Conservation (phyloP, 2,888 invertebrate genomes). For the Alloscopus bannaensis region DNA sequence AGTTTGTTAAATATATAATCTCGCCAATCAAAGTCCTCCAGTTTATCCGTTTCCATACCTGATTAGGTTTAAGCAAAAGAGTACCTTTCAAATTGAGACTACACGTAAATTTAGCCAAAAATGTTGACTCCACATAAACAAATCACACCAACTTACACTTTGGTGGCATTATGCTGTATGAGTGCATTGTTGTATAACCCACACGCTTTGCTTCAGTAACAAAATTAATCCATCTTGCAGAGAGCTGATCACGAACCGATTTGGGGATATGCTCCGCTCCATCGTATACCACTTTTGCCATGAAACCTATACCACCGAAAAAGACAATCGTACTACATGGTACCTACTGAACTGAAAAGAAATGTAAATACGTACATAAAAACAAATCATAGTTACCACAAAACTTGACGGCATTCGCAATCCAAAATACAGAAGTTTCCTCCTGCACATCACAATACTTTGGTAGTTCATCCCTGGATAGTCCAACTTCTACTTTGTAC, state of each 20-base stretch:
- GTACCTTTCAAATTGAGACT: too few species aligned
- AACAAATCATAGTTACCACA: constrained; percentile 63
- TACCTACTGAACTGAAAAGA: too few species aligned
- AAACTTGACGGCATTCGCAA: constrained; percentile 52
- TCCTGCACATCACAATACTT: constrained; percentile 51
- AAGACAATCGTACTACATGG: too few species aligned
- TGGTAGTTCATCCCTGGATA: constrained; percentile 41
- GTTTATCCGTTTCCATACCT: constrained; percentile 69
- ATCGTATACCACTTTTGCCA: constrained; percentile 60
- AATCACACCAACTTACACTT: constrained; percentile 33
- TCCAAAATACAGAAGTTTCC: constrained; percentile 52
- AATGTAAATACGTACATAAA: too few species aligned
- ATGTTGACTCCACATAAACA: neutral
- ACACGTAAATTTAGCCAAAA: neutral
- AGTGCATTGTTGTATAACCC: constrained; percentile 42
- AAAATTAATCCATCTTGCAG: constrained; percentile 49
- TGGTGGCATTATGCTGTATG: constrained; percentile 48
- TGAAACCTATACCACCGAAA: constrained; percentile 52
- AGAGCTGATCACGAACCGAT: constrained; percentile 35
- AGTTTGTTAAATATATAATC: constrained; percentile 77
- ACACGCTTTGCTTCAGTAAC: constrained; percentile 49
- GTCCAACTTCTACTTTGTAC: constrained; percentile 55
- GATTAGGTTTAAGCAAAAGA: constrained; percentile 72
- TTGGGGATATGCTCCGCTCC: constrained; percentile 50
- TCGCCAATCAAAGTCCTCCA: constrained; percentile 76